Evolutionary conservation across 2,888 invertebrate genomes (phyloP), one percentile per base, ranked within the genome.

Genomic region (Choreutis nemorana): DNA sequence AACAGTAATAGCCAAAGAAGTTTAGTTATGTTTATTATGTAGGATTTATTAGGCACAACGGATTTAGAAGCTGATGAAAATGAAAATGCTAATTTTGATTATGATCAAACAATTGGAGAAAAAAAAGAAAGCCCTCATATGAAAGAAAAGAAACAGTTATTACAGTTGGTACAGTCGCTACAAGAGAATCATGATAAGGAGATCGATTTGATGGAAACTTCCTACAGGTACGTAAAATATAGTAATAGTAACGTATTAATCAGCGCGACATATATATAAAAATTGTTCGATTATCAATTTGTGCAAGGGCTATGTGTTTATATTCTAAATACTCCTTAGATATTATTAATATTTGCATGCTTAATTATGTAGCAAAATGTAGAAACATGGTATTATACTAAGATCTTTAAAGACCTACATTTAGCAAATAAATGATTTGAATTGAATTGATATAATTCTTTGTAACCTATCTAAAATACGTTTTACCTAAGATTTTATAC

Each of bases 171-270:
- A 1, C 64, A 66, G 20, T 75, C 79, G 1, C 48, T 84, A 16
- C 82, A 82, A 44, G 81, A 82, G 39, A 77, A 83, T 39, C 84
- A 85, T 32, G 73, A 82, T 23, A 84, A 83, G 39, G 85, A 85
- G 54, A 71, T 83, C 21, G 83, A 84, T 51, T 51, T 85, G 20
- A 71, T 84, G 71, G 84, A 85, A 50, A 83, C 82, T 33, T 84
- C 84, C 1, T 85, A 84, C 40, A 83, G 84, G 84, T 83, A 58
- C 42, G 5, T 9, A 11, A 12, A 31, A 23, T 23, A 16, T 29
- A 3, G 4, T 23, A 12, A 14, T n/a, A 13, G 4, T 9, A 14
- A 24, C 12, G 9, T 7, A 11, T 12, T 14, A 7, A 25, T 11
- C 23, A 23, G 10, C n/a, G n/a, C 20, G n/a, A 20, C 20, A 20